Conservation (phyloP, 2,113 vertebrate species). For the Heteronetta atricapilla region DNA sequence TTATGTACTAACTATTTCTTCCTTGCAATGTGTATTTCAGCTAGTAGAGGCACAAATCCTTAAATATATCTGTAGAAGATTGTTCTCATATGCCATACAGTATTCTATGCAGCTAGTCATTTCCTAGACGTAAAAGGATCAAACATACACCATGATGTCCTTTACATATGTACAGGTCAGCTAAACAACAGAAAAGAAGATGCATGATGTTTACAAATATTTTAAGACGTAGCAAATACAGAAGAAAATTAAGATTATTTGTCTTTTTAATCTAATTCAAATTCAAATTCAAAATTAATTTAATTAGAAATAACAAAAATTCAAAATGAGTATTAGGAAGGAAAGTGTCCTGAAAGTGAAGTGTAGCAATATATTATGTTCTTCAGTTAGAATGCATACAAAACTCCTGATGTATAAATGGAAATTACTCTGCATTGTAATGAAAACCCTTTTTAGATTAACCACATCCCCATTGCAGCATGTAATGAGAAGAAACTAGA, state of each 20-base stretch:
- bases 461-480: fast-evolving
- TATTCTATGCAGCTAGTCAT: neutral
- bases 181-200: neutral
- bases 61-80: neutral
- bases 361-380: neutral
- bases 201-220: neutral
- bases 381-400: neutral
- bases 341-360: neutral
- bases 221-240: neutral
- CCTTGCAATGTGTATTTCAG: too few relatives aligned
- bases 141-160: neutral
- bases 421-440: neutral
- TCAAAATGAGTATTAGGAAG: neutral
- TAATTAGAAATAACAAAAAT: neutral
- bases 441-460: neutral
- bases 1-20: neutral
- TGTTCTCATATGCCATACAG: neutral
- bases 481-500: neutral
- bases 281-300: neutral
- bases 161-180: neutral
- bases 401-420: neutral
- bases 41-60: neutral
- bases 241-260: neutral
- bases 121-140: neutral
- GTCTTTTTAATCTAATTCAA: too few relatives aligned